phyloP scores from a whole-genome alignment of 1,140 invertebrate species.

The Philotrypesis tridentata region DNA sequence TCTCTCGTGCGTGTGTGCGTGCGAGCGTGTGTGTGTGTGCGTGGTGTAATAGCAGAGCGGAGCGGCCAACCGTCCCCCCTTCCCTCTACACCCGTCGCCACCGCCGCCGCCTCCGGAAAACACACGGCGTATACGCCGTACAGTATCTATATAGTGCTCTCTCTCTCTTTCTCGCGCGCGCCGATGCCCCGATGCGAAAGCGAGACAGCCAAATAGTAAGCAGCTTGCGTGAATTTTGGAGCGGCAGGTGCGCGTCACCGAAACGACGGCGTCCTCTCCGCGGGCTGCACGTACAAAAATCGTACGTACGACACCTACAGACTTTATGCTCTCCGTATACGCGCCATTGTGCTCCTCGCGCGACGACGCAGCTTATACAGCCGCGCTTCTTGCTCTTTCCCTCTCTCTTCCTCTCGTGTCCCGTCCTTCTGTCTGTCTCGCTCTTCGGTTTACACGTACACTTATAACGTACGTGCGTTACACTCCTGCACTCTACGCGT shows the following conservation, averaged over 20 bases:
- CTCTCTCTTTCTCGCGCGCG: too few species aligned
- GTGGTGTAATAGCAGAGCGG: not conserved
- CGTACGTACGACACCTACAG: not conserved
- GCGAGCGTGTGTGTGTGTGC: not conserved
- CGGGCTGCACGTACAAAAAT: not conserved
- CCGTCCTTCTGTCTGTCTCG: not conserved
- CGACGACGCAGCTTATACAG: not conserved
- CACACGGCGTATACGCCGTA: not conserved
- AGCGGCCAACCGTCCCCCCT: not conserved
- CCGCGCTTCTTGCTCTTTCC: constrained; percentile 1
- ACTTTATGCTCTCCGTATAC: not conserved
- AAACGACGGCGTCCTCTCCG: constrained; percentile 7
- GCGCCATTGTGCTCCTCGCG: not conserved
- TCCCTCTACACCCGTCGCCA: not conserved
- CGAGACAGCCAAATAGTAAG: not conserved
- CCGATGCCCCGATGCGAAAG: not conserved
- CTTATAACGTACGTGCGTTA: not conserved
- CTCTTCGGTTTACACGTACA: not conserved
- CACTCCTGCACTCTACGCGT: not conserved
- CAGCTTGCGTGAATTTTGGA: not conserved
- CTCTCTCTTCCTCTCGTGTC: not conserved
- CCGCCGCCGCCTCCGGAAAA: not conserved
- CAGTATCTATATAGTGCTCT: not conserved
- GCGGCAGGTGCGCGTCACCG: not conserved
- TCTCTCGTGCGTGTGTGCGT: not conserved